Conservation (phyloP, 2,113 vertebrate species). For the Paramisgurnus dabryanus region DNA sequence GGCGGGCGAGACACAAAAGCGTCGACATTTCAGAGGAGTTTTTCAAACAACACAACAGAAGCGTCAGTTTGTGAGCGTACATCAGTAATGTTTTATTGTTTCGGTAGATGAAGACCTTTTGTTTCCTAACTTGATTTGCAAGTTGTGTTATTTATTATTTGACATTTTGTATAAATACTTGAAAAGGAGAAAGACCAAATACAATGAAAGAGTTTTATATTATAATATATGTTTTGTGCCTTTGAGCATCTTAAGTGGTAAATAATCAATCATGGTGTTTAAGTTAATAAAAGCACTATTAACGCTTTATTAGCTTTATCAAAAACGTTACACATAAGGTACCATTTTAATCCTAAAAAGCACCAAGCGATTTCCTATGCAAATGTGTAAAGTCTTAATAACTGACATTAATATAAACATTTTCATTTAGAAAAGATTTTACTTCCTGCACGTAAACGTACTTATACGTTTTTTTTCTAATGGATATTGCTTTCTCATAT, state of each 20-base stretch:
- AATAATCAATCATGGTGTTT: neutral
- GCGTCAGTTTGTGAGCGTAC: conserved; percentile 78
- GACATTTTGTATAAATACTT: neutral
- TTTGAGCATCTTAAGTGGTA: conserved; percentile 1
- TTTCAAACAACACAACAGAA: conserved; percentile 82
- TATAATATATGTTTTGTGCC: neutral
- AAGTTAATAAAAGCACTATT: neutral
- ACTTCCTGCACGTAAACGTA: neutral
- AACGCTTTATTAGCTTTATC: neutral
- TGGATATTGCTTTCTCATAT: neutral
- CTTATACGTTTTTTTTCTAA: too few relatives aligned
- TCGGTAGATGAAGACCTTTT: neutral
- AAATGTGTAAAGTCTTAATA: neutral
- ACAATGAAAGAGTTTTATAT: neutral
- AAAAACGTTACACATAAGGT: neutral
- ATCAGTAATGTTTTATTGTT: neutral
- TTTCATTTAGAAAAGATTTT: neutral
- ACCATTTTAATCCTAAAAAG: neutral
- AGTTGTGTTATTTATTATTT: neutral
- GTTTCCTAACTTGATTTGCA: neutral
- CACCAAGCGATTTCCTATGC: conserved; percentile 9
- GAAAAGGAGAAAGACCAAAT: conserved; percentile 8
- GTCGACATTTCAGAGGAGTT: conserved; percentile 54
- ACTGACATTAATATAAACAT: neutral
- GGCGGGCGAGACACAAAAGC: conserved; percentile 26